Conservation (phyloP, 2,888 invertebrate species). For the Xylota segnis region DNA sequence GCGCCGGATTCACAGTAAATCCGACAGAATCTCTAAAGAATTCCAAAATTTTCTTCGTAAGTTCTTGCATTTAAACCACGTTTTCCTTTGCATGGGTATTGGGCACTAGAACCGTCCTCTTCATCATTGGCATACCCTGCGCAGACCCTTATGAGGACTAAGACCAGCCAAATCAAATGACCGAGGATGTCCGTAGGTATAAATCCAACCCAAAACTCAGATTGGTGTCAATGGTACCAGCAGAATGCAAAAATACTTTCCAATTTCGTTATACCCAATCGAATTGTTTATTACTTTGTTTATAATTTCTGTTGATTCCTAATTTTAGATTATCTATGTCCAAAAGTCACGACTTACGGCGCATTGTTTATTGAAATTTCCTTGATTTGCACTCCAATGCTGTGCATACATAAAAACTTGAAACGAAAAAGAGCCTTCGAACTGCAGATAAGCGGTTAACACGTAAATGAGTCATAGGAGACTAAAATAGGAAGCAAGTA, state of each 20-base stretch:
- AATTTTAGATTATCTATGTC: conserved; percentile 15
- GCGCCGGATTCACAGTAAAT: too few species aligned
- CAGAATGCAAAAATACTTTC: not conserved
- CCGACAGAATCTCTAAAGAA: too few species aligned
- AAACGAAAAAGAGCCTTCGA: not conserved
- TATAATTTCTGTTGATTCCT: conserved; percentile 14
- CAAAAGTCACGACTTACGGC: conserved; percentile 2
- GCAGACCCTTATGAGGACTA: too few species aligned
- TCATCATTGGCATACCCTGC: too few species aligned
- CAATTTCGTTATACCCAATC: not conserved
- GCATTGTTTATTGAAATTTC: conserved; percentile 11
- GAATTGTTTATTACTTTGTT: conserved; percentile 34
- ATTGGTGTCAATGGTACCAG: too few species aligned
- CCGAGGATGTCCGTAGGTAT: too few species aligned
- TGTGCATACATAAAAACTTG: not conserved
- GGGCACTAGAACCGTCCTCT: too few species aligned
- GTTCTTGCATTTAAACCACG: too few species aligned
- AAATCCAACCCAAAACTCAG: too few species aligned
- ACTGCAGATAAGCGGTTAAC: not conserved
- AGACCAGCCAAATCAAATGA: too few species aligned
- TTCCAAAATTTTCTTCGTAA: too few species aligned
- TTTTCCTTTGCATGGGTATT: too few species aligned
- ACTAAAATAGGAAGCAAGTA: not conserved
- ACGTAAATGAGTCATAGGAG: not conserved
- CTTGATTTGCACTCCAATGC: conserved; percentile 1